Evolutionary conservation across 92 coral and sea anemone species (phyloP), one percentile per base, ranked within the genome.

Genomic region (Chrysogorgia sp.): DNA sequence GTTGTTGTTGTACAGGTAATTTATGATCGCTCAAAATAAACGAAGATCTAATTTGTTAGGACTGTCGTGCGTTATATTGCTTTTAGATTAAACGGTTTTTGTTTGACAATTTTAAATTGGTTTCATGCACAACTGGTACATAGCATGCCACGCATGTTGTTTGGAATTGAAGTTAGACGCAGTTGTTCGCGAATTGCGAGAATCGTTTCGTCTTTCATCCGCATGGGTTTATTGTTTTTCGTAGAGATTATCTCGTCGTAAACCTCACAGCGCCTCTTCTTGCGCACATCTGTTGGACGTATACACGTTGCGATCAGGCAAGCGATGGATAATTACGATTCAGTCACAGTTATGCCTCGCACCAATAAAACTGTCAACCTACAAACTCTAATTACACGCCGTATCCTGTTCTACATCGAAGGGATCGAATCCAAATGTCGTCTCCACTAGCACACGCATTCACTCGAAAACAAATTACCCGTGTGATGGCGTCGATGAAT

Each of bases 311-410:
- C 60, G 76, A 69, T 69, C 45, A 69, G 76, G 48, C 50, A 26
- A 69, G 48, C 29, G 33, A 19, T 30, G 6, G 40, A 25, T 28
- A 32, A 25, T 43, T 19, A 29, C 32, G 32, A 63, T 63, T 63
- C n/a, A n/a, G n/a, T n/a, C n/a, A 43, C 69, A 43, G 15, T 37
- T 6, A 22, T 15, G 15, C 53, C 14, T 47, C 53, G 15, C 15
- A n/a, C 53, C 76, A 45, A 69, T 48, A 60, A 69, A 69, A 69
- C 59, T 45, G 75, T 68, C 75, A 68, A 19, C 32, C 13, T 40
- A 25, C 35, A 19, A 10, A 22, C 7, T 1, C 12, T 58, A 69
- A 10, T 45, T 48, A 24, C 40, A 20, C 40, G 14, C 34, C 59
- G 40, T 60, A 49, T 69, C 30, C 76, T 41, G 48, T 7, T 28